Percentiles rank a stretch among this genome's conserved stretches.
Conservation (phyloP, 1,140 invertebrate genomes). For the Lineus longissimus region DNA sequence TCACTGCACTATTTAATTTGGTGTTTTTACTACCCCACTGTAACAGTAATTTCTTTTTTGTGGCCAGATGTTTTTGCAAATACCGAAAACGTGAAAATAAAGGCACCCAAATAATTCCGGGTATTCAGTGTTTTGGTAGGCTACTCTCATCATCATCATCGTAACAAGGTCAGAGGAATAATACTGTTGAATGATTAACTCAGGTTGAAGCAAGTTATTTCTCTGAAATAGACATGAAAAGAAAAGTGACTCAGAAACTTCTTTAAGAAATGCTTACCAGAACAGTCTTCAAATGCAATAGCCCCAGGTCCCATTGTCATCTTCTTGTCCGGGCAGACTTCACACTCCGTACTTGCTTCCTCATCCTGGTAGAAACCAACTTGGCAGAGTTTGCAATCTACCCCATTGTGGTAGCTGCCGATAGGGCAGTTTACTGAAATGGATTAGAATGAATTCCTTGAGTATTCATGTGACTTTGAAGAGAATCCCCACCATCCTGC, state of each 20-base stretch:
- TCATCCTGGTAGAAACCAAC: constrained; percentile 9
- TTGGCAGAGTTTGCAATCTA: constrained; percentile 4
- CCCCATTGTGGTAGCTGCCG: constrained; percentile 2
- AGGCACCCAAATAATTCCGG: too few species aligned
- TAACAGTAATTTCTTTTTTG: too few species aligned
- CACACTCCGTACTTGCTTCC: not conserved
- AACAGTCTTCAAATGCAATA: constrained; percentile 14
- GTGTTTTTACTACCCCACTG: too few species aligned
- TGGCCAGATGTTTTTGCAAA: too few species aligned
- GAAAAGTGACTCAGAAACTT: constrained; percentile 6
- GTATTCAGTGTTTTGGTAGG: too few species aligned
- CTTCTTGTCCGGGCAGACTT: constrained; percentile 8
- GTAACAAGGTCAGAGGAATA: too few species aligned
- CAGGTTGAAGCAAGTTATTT: constrained; percentile 12
- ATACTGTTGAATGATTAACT: not conserved
- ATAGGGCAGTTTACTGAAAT: constrained; percentile 15
- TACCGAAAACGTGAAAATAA: too few species aligned
- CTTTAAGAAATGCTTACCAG: constrained; percentile 15
- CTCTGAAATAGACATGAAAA: constrained; percentile 4
- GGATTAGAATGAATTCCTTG: too few species aligned
- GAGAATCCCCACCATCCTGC: too few species aligned
- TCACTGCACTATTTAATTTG: too few species aligned
- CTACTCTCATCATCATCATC: too few species aligned
- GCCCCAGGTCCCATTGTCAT: constrained; percentile 16
- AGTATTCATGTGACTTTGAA: too few species aligned